These are phyloP conservation scores for Dolichotis patagonum DNA, from an alignment of 2,113 vertebrate genomes.

Conservation along the genomic window DNA sequence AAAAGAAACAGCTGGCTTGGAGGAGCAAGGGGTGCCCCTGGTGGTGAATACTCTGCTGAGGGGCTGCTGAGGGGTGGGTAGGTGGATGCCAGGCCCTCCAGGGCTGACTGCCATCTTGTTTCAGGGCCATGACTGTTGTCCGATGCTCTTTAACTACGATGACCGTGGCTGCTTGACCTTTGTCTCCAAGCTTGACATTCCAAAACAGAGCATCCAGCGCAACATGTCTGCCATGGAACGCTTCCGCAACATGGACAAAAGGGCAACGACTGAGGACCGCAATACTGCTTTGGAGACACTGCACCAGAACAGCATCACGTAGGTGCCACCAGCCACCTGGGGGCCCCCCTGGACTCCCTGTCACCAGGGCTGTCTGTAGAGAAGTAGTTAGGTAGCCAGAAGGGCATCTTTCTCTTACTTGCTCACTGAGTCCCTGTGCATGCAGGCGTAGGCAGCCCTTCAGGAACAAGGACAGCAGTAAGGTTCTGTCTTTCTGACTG, in stretches of 20 bases:
- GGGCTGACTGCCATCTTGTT: not conserved
- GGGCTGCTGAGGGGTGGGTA: not conserved
- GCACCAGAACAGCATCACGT: constrained; percentile 99
- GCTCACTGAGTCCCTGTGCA: not conserved
- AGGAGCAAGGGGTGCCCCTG: not conserved
- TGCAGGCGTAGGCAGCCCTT: not conserved
- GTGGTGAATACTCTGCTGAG: not conserved
- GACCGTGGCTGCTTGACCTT: constrained; percentile 94
- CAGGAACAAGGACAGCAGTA: not conserved
- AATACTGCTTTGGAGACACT: constrained; percentile 97
- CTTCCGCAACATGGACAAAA: constrained; percentile 99
- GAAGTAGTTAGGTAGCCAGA: not conserved
- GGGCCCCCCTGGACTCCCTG: not conserved
- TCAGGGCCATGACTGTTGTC: constrained; percentile 99
- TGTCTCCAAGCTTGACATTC: constrained; percentile 97
- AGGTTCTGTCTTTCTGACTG: not conserved
- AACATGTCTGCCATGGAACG: constrained; percentile 99
- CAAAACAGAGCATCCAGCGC: constrained; percentile 98
- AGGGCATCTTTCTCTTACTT: too few relatives aligned
- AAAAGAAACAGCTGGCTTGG: not conserved
- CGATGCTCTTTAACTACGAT: constrained; percentile 97
- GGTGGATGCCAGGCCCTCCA: not conserved
- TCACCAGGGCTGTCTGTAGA: not conserved
- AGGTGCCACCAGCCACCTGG: constrained; percentile 69
- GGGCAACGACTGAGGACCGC: constrained; percentile 97